A percentile compares a stretch with the other conserved stretches of the same genome.
Evolutionary conservation across 2,797 vertebrate species (phyloP).

Genomic region (Tokudaia tokunoshimensis): DNA sequence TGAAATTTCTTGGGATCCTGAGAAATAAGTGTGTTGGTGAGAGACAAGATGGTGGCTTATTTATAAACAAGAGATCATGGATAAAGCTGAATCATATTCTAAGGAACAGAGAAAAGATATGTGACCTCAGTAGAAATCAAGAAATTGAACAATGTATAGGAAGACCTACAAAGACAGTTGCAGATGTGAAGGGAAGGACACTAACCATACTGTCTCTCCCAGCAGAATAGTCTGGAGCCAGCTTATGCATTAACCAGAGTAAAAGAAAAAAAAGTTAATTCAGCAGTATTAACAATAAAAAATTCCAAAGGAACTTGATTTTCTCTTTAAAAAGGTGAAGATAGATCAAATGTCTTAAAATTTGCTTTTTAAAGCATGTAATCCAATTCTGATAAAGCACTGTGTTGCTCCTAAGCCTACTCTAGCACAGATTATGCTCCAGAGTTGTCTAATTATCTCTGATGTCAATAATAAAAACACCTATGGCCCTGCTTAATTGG

Average conservation of each 20-base stretch:
- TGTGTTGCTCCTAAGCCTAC: constrained; percentile 11
- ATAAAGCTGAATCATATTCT: not conserved
- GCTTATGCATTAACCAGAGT: not conserved
- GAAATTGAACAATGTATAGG: not conserved
- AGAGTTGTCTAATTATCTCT: constrained; percentile 67
- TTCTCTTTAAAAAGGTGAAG: constrained; percentile 42
- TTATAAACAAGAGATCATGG: constrained; percentile 21
- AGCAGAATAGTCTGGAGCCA: constrained; percentile 47
- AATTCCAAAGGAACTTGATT: constrained; percentile 15
- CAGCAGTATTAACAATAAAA: constrained; percentile 35
- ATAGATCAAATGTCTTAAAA: constrained; percentile 58
- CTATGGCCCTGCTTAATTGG: not conserved
- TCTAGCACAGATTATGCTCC: constrained; percentile 34
- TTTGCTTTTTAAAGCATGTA: constrained; percentile 46
- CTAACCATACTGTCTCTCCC: not conserved
- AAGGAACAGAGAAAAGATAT: constrained; percentile 8
- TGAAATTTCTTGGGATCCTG: not conserved
- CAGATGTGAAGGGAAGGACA: not conserved
- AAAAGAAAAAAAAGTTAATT: constrained; percentile 31
- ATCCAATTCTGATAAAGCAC: not conserved
- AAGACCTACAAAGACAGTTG: not conserved
- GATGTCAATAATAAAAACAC: constrained; percentile 60
- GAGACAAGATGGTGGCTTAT: not conserved
- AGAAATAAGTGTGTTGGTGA: not conserved
- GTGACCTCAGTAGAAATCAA: constrained; percentile 9